Evolutionary conservation across 2,113 vertebrate species (phyloP).

Genomic region (Seriola dumerili): DNA sequence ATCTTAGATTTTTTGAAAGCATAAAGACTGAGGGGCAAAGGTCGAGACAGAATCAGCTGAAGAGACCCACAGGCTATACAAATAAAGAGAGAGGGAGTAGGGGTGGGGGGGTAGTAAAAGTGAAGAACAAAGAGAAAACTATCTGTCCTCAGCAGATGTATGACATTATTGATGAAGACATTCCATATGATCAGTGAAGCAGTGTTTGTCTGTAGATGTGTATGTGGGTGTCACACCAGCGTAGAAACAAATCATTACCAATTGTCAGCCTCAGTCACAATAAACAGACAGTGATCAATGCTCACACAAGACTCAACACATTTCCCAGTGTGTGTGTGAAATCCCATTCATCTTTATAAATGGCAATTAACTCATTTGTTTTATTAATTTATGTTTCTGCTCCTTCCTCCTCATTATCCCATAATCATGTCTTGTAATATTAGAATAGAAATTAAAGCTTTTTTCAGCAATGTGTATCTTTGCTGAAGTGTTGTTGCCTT

Average conservation of each 20-base stretch:
- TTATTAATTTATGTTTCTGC: not conserved
- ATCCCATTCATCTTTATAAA: not conserved
- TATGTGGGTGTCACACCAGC: not conserved
- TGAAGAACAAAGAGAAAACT: not conserved
- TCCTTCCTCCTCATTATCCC: not conserved
- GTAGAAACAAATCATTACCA: not conserved
- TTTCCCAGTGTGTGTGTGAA: not conserved
- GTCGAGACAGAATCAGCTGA: not conserved
- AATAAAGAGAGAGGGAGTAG: not conserved
- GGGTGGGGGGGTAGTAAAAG: not conserved
- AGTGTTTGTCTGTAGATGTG: not conserved
- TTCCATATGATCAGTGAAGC: not conserved
- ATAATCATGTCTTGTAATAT: not conserved
- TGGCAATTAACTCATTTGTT: not conserved
- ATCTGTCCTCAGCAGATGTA: not conserved
- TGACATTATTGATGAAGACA: not conserved
- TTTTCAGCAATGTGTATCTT: not conserved
- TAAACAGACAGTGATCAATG: not conserved
- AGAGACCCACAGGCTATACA: not conserved
- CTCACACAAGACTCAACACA: not conserved
- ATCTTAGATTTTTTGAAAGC: not conserved
- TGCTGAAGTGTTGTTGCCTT: no score
- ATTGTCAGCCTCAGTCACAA: not conserved
- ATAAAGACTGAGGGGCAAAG: not conserved
- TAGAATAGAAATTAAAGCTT: not conserved